Evolutionary conservation across 2,113 vertebrate species (phyloP).

Genomic region (Podocnemis expansa): DNA sequence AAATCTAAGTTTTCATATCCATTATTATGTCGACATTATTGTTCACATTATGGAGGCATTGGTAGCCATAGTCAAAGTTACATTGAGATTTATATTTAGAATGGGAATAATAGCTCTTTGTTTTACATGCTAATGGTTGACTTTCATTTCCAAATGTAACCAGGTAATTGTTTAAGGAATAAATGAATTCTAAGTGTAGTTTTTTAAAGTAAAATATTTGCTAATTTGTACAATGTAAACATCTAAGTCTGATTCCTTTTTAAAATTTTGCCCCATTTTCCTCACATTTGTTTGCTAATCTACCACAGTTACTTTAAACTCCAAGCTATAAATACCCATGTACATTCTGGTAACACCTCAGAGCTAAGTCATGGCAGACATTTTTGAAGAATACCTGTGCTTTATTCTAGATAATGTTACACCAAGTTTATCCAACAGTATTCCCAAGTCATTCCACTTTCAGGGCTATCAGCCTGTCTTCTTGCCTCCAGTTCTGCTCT

Average conservation of each 20-base stretch:
- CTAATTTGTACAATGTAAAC: background rate
- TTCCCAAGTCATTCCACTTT: background rate
- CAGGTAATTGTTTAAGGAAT: background rate
- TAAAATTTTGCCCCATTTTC: background rate
- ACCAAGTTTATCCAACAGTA: no score
- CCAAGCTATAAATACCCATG: rapidly evolving
- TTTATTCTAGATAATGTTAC: no score
- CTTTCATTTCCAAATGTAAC: background rate
- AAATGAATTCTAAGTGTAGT: rapidly evolving
- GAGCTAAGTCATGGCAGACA: background rate
- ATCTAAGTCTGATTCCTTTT: background rate
- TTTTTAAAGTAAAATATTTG: background rate
- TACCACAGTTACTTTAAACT: background rate
- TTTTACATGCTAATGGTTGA: background rate
- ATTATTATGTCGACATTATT: background rate
- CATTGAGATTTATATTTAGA: background rate
- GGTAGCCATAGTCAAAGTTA: background rate
- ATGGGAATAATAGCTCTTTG: background rate
- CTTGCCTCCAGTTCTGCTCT: background rate
- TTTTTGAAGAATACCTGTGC: background rate
- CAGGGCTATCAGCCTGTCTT: no score
- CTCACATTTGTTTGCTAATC: background rate
- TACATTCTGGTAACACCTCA: background rate
- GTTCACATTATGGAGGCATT: background rate
- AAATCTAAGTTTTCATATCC: background rate